A percentile compares a stretch with the other conserved stretches of the same genome.
Conservation (phyloP, 23 tunicate genomes). For the Clavelina lepadiformis region DNA sequence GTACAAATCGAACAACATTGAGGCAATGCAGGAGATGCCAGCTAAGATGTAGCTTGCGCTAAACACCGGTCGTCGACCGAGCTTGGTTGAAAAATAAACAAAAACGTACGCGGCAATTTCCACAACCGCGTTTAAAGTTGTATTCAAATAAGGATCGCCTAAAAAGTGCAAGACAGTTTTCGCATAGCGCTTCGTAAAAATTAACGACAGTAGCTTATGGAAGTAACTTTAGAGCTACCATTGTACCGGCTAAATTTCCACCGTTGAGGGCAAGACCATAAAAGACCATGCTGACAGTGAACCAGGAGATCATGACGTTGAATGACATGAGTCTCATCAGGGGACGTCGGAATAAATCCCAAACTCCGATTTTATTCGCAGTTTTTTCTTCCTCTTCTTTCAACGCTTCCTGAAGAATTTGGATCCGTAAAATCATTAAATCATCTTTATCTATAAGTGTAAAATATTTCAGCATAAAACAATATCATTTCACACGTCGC, state of each 20-base stretch:
- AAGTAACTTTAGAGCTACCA: neutral
- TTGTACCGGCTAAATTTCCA: slow-evolving; percentile 46
- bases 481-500: neutral
- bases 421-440: too few species aligned
- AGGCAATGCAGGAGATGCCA: slow-evolving; percentile 23
- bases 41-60: slow-evolving; percentile 11
- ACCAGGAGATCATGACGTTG: slow-evolving; percentile 44
- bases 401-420: neutral
- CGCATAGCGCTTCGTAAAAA: neutral
- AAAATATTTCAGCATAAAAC: too few species aligned
- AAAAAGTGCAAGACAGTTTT: neutral
- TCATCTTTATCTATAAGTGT: too few species aligned
- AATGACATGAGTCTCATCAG: slow-evolving; percentile 41
- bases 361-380: slow-evolving; percentile 17
- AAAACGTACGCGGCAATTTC: slow-evolving; percentile 20
- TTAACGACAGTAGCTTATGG: neutral
- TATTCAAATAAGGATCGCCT: slow-evolving; percentile 54
- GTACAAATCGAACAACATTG: slow-evolving; percentile 22
- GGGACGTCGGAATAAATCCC: slow-evolving; percentile 44
- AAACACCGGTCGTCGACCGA: slow-evolving; percentile 19
- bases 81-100: neutral
- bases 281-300: slow-evolving; percentile 48
- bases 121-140: slow-evolving; percentile 22
- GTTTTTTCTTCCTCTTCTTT: neutral
- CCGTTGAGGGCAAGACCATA: slow-evolving; percentile 66